Evolutionary conservation across 2,113 vertebrate species (phyloP), one percentile per base, ranked within the genome.

Genomic region (Oplegnathus fasciatus): DNA sequence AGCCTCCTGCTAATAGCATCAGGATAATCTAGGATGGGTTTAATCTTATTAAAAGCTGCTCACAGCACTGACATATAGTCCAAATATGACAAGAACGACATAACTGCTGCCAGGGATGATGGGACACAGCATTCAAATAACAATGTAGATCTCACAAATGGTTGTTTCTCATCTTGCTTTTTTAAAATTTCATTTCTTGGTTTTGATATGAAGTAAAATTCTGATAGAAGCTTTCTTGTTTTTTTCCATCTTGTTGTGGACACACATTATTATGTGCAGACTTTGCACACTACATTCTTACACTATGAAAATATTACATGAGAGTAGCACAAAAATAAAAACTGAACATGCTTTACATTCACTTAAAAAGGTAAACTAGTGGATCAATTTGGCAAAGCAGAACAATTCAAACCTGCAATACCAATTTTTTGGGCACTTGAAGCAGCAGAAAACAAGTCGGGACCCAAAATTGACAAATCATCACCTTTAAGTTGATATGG

Each of bases 31-130:
- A 2, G 64, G 62, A 80, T 58, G 65, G 81, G 24, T 82, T 90
- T 87, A 80, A 91, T 89, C 82, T 86, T 46, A 67, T 89, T 83
- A 85, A 83, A 87, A 28, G 20, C 14, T 44, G 55, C 68, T 80
- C 3, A 0, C 54, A 17, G 44, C 80, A 42, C 54, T 80, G 52
- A 76, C 20, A 55, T 28, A 28, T 4, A 61, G 32, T 52, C 2
- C 15, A 0, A 68, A 68, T 26, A 32, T 11, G 17, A 50, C 70
- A 54, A 22, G 22, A 32, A 14, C 28, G 64, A 85, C 30, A 65
- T 0, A 58, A 17, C 54, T 32, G 48, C 6, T 60, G 77, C 8
- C 15, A n/a, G 20, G 5, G 5, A 67, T 37, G 28, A 77, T 26
- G 32, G 10, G 42, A 64, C 37, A 11, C 48, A 44, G 42, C 32